Evolutionary conservation across 2,113 vertebrate genomes (phyloP), one percentile per base, ranked within the genome.

Genomic region (Grantiella picta): DNA sequence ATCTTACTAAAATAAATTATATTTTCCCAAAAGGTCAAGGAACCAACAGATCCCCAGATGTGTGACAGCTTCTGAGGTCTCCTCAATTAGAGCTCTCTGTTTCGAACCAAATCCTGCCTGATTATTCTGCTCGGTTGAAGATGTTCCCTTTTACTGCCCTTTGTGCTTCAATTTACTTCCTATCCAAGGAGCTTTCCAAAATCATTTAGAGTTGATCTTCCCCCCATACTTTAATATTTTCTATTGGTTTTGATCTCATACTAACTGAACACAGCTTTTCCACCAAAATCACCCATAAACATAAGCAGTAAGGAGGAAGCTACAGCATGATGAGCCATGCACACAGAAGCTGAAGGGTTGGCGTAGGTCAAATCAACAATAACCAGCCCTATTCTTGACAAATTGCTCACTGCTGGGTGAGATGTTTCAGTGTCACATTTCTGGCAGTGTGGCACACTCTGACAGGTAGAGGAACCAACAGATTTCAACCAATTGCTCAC

Each of bases 281-380:
- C 49, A 57, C 28, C 31, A 45, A 28, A 50, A 24, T 60, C 59
- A 61, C 25, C 36, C 25, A 18, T 13, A 23, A 91, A 53, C 5
- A 31, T 7, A 25, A 20, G 50, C 17, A 75, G 15, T 25, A 54
- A 63, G 54, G 29, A 80, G 42, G 35, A 82, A 73, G 9, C 16
- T 42, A 28, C 16, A 20, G 42, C 0, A 0, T 31, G 49, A 69
- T 3, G 7, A 65, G 28, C 36, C 42, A 27, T 2, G 24, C 40
- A 56, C 23, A 53, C 4, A 8, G 16, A 64, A 64, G 14, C 36
- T 64, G 52, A 76, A 52, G 35, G 50, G 29, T 1, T 77, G 42
- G 29, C 22, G 38, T 3, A 49, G 33, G 45, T 52, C 60, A 92
- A 57, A 57, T 33, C 25, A 72, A 59, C 42, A 86, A 36, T 12